Evolutionary conservation across 2,113 vertebrate genomes (phyloP).

Genomic region (Sinocyclocheilus grahami): DNA sequence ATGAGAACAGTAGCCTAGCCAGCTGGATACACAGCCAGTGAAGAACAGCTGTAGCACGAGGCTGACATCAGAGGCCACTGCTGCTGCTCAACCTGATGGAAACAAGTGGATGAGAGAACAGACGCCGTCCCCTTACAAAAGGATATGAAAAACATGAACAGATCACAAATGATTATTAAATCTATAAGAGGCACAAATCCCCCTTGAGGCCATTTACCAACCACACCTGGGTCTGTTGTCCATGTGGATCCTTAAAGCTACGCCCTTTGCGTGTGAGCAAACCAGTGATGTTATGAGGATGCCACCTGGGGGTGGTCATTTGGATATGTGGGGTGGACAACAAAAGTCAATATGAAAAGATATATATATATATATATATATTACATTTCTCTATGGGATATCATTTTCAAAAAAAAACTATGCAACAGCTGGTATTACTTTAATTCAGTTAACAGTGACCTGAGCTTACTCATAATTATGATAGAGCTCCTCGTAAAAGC

Average conservation of each 20-base stretch:
- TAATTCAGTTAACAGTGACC: not conserved
- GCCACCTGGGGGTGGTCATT: not conserved
- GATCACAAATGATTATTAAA: slow-evolving; percentile 26
- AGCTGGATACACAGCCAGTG: slow-evolving; percentile 11
- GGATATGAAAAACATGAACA: not conserved
- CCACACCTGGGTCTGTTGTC: slow-evolving; percentile 50
- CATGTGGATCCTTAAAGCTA: slow-evolving; percentile 1
- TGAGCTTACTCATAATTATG: not conserved
- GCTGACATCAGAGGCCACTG: slow-evolving; percentile 77
- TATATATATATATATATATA: no score
- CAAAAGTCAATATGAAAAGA: not conserved
- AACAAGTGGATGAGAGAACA: slow-evolving; percentile 82
- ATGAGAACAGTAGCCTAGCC: slow-evolving; percentile 76
- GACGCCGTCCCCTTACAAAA: slow-evolving; percentile 77
- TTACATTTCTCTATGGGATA: not conserved
- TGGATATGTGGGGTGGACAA: not conserved
- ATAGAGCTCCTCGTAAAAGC: not conserved
- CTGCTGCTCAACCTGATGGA: slow-evolving; percentile 75
- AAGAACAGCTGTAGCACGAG: slow-evolving; percentile 94
- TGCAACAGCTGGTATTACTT: not conserved
- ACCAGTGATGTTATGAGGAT: not conserved
- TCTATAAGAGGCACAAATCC: slow-evolving; percentile 15
- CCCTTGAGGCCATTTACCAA: slow-evolving; percentile 35
- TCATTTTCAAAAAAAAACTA: not conserved
- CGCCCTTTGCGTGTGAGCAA: slow-evolving; percentile 40